phyloP scores from a whole-genome alignment of 2,888 invertebrate genomes.

The Glyphotaelius pellucidus region DNA sequence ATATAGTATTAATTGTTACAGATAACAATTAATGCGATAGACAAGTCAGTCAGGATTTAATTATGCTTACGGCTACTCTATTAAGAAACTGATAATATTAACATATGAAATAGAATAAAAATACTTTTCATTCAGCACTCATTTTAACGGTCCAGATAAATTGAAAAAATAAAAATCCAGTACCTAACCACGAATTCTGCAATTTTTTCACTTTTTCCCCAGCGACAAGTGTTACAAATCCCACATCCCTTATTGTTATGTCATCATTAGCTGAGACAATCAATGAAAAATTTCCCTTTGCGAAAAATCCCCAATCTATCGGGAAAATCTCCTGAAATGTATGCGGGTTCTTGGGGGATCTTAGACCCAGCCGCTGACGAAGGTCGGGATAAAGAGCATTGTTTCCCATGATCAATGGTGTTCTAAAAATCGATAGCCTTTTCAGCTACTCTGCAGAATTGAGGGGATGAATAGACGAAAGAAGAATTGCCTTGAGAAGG shows the following conservation, averaged over 20 bases:
- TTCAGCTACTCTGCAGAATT: slow-evolving; percentile 10
- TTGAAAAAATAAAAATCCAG: too few relatives aligned
- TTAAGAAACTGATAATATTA: too few relatives aligned
- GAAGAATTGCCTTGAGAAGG: slow-evolving; percentile 5
- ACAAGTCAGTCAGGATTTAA: too few relatives aligned
- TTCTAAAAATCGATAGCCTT: slow-evolving; percentile 7
- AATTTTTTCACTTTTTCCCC: too few relatives aligned
- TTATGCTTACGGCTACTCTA: too few relatives aligned
- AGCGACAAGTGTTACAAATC: not conserved
- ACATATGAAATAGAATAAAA: too few relatives aligned
- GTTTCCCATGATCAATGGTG: slow-evolving; percentile 18
- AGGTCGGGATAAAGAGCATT: slow-evolving; percentile 42
- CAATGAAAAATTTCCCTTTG: slow-evolving; percentile 38
- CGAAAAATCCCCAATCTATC: slow-evolving; percentile 13
- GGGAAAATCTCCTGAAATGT: slow-evolving; percentile 18
- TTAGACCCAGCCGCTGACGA: slow-evolving; percentile 35
- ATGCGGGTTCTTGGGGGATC: slow-evolving; percentile 33
- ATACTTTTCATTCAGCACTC: too few relatives aligned
- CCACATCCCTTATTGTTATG: not conserved
- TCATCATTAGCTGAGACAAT: slow-evolving; percentile 29
- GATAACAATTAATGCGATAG: too few relatives aligned
- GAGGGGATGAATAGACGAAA: not conserved
- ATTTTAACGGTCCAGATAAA: too few relatives aligned
- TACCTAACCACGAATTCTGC: too few relatives aligned
- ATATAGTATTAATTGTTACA: too few relatives aligned